Base-by-base conservation (phyloP, 1,140 invertebrate genomes). In the Hypothenemus hampei region DNA sequence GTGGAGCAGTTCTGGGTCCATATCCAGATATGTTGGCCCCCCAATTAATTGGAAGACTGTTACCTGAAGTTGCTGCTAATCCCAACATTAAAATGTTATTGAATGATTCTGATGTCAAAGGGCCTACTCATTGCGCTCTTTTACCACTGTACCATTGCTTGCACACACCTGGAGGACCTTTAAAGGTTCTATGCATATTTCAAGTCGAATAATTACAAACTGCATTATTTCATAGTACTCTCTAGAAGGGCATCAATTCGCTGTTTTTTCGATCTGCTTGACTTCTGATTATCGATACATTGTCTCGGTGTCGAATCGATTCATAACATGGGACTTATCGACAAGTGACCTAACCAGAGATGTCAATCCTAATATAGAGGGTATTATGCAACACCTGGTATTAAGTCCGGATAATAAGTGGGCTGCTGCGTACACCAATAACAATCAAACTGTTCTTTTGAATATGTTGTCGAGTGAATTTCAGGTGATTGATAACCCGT, bases 21-120 rank as follows among this genome's bases (percentile, higher is more conserved):
- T 91, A 95, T 72, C 93, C 96, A 0, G 86, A 96, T 63, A 98
- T 98, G 94, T 72, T 99, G 26, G 94, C 92, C 0, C 91, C 94
- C 0, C 95, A 98, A 73, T 77, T 99, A 6, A 82, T 95, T 1
- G 95, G 94, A 3, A 78, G 97, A 35, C 77, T 99, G 2, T 73
- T 98, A 18, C 95, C 96, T 0, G 92, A 98, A 76, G 92, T 96
- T 20, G 80, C 83, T 6, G 75, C 80, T 1, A 91, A 93, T 73
- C 81, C 84, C 1, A 89, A 93, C 55, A 86, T 97, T 1, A 83
- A 87, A 62, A 88, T 85, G 71, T 72, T 99, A 18, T 77, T 99
- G 7, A 79, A 85, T 33, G 91, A 96, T 64, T 98, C 95, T 68
- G 93, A 97, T 68, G 75, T 78, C 13, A 81, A 86, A 65, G 94